phyloP scores from a whole-genome alignment of 2,888 invertebrate species.

The Lasioglossum villosulum region DNA sequence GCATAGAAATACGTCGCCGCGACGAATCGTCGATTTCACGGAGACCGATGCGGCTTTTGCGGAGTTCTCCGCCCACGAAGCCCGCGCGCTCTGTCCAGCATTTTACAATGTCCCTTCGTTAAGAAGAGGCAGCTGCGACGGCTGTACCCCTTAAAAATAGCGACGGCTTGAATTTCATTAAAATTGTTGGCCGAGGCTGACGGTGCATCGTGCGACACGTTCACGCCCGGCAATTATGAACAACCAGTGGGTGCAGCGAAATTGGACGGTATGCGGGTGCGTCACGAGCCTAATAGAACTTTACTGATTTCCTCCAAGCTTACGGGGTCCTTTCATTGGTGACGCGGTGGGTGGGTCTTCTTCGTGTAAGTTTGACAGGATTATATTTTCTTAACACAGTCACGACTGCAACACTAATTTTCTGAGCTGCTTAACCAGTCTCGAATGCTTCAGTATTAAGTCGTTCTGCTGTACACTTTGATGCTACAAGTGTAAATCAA shows the following conservation, averaged over 20 bases:
- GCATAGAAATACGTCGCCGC: slow-evolving; percentile 81
- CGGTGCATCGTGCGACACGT: neutral
- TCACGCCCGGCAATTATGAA: neutral
- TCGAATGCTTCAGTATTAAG: too few relatives aligned
- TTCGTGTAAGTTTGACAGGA: neutral
- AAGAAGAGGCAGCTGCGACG: slow-evolving; percentile 72
- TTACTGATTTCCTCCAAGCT: neutral
- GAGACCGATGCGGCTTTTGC: slow-evolving; percentile 84
- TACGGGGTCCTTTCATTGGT: neutral
- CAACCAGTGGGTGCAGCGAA: neutral
- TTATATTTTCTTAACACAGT: neutral
- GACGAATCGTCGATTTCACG: slow-evolving; percentile 84
- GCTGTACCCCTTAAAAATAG: slow-evolving; percentile 59
- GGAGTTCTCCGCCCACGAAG: slow-evolving; percentile 82
- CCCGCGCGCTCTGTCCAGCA: slow-evolving; percentile 65
- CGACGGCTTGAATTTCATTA: slow-evolving; percentile 66
- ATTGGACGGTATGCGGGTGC: neutral
- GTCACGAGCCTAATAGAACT: neutral
- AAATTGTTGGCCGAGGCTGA: slow-evolving; percentile 38
- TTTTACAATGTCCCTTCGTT: slow-evolving; percentile 83
- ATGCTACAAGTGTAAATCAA: too few relatives aligned
- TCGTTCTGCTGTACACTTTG: too few relatives aligned
- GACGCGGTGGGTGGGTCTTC: neutral
- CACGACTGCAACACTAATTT: too few relatives aligned
- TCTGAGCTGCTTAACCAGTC: too few relatives aligned